These are phyloP conservation scores for Oryctolagus cuniculus DNA, from an alignment of 2,113 vertebrate species.

Conservation along the genomic window DNA sequence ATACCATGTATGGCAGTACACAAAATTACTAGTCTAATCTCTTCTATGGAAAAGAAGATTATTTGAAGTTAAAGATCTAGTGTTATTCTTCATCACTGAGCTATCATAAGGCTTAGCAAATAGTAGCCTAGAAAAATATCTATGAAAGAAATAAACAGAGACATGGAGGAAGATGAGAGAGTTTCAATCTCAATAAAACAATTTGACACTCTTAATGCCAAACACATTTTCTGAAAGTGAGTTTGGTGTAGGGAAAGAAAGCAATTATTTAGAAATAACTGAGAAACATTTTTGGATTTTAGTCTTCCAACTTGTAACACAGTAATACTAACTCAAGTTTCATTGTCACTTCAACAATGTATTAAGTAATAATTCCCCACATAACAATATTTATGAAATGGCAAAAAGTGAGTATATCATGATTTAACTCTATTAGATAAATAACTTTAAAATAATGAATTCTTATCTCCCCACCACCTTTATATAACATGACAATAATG, in stretches of 20 bases:
- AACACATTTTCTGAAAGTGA: not conserved
- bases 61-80: not conserved
- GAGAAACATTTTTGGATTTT: not conserved
- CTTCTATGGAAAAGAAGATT: not conserved
- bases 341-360: constrained; percentile 42
- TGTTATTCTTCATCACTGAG: not conserved
- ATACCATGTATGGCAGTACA: not conserved
- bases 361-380: not conserved
- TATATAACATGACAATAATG: constrained; percentile 37
- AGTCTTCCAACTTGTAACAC: constrained; percentile 12
- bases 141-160: not conserved
- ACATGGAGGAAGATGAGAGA: not conserved
- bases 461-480: constrained; percentile 25
- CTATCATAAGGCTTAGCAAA: not conserved
- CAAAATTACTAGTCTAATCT: not conserved
- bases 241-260: not conserved
- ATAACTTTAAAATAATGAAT: constrained; percentile 61
- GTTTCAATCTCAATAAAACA: not conserved
- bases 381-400: constrained; percentile 55
- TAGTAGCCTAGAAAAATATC: not conserved
- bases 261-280: constrained; percentile 43
- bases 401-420: not conserved
- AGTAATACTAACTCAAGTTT: constrained; percentile 39
- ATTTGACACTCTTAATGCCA: not conserved
- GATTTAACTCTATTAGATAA: constrained; percentile 6